Base-by-base conservation (phyloP, 2,888 invertebrate species). In the Lissocephala sabroskyi region DNA sequence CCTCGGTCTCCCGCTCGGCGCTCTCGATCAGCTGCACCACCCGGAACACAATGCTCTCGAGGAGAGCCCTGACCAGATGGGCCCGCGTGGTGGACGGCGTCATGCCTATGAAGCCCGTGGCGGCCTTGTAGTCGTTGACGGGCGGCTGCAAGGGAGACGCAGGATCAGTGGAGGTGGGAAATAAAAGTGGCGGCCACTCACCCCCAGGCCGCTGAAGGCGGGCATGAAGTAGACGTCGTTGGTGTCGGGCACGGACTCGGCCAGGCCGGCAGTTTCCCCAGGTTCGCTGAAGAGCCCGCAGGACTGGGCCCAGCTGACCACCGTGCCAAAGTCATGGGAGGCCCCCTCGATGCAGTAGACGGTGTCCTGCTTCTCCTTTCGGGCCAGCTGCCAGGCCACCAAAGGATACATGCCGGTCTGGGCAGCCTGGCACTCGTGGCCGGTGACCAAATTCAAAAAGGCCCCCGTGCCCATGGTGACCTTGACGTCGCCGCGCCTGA, bases 381-480 rank as follows among this genome's bases (percentile, higher is more conserved):
- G 47, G 7, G 56, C 35, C 5, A 82, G 66, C 54, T 80, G 79
- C 97, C 98, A 98, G 0, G 92, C 97, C 28, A 98, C 92, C 17
- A 98, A 85, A 0, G 98, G 98, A 85, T 97, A 97, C 29, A 97
- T 87, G 0, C 96, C 97, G 44, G 90, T 89, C 3, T 93, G 85
- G 39, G 94, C 94, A 0, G 95, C 92, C 78, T 94, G 93, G 0
- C 96, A 92, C 54, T 86, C 81, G 0, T 75, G 59, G 0, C 93
- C 94, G 0, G 96, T 95, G 79, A 95, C 92, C 28, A 96, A 88
- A 80, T 96, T 90, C 35, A 97, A 85, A 84, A 97, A 97, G 0
- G 93, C 92, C 0, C 97, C 97, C 0, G 97, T 97, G 0, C 97
- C 97, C 86, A 97, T 88, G 0, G 96, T 96, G 1, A 96, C 86